Evolutionary conservation across 2,888 invertebrate genomes (phyloP).

Genomic region (Calameuta idolon): DNA sequence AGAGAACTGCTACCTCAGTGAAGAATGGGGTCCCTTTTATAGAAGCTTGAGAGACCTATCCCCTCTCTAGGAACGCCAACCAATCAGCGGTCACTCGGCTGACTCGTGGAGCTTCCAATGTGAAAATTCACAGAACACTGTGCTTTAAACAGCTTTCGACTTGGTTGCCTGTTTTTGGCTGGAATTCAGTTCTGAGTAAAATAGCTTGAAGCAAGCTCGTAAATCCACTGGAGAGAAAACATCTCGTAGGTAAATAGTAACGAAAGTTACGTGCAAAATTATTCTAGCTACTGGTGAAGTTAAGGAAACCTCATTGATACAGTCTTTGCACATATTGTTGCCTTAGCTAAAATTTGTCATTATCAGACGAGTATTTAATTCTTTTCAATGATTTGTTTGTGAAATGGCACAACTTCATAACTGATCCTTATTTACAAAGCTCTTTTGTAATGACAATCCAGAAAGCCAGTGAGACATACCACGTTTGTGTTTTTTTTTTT

Average conservation of each 20-base stretch:
- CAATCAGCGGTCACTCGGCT: neutral
- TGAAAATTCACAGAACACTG: neutral
- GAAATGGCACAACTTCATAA: conserved; percentile 83
- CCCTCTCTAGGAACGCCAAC: neutral
- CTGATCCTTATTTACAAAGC: conserved; percentile 77
- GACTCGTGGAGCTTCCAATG: neutral
- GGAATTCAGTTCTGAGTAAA: neutral
- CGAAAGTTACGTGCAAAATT: conserved; percentile 50
- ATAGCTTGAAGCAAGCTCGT: neutral
- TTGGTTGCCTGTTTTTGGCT: neutral
- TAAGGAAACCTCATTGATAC: conserved; percentile 79
- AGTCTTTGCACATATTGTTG: conserved; percentile 78
- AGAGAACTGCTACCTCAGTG: neutral
- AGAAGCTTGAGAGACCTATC: neutral
- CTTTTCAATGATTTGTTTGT: conserved; percentile 79
- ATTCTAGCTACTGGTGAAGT: conserved; percentile 79
- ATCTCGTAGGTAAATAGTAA: neutral
- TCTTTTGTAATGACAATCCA: conserved; percentile 79
- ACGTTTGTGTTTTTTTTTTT: conserved; percentile 77
- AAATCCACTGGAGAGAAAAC: neutral
- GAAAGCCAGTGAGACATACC: conserved; percentile 73
- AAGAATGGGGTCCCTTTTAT: neutral
- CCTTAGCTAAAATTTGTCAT: conserved; percentile 77
- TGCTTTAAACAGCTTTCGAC: neutral
- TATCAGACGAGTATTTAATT: conserved; percentile 79